These are phyloP conservation scores for Meloe dianella DNA, from an alignment of 2,888 invertebrate species.

Conservation along the genomic window DNA sequence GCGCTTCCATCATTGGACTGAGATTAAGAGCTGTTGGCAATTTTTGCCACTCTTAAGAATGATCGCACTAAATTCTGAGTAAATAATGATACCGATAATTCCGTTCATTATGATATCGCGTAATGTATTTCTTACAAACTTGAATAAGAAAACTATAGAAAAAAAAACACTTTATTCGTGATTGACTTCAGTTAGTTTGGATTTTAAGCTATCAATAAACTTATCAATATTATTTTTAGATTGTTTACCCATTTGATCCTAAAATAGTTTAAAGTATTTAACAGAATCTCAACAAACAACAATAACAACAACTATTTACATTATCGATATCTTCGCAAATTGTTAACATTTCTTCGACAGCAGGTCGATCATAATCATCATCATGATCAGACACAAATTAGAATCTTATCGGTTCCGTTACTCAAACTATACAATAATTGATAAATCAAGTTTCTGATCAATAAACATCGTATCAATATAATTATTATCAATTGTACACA, in stretches of 20 bases:
- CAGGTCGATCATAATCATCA: constrained; percentile 25
- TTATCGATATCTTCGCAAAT: constrained; percentile 35
- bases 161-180: background rate
- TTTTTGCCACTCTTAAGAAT: too few species aligned
- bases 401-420: constrained; percentile 31
- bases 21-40: too few species aligned
- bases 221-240: background rate
- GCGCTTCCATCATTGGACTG: too few species aligned
- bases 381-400: constrained; percentile 34
- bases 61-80: too few species aligned
- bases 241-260: background rate
- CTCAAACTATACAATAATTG: constrained; percentile 39
- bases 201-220: background rate
- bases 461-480: constrained; percentile 89
- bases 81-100: too few species aligned
- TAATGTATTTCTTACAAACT: too few species aligned
- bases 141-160: too few species aligned
- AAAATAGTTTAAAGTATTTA: background rate
- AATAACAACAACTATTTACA: constrained; percentile 18
- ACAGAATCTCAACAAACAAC: background rate
- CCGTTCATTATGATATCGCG: too few species aligned
- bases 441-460: constrained; percentile 67
- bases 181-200: background rate
- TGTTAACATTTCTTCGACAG: constrained; percentile 35
- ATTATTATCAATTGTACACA: constrained; percentile 80